Conservation (phyloP, 2,888 invertebrate genomes). For the Phortica okadai region DNA sequence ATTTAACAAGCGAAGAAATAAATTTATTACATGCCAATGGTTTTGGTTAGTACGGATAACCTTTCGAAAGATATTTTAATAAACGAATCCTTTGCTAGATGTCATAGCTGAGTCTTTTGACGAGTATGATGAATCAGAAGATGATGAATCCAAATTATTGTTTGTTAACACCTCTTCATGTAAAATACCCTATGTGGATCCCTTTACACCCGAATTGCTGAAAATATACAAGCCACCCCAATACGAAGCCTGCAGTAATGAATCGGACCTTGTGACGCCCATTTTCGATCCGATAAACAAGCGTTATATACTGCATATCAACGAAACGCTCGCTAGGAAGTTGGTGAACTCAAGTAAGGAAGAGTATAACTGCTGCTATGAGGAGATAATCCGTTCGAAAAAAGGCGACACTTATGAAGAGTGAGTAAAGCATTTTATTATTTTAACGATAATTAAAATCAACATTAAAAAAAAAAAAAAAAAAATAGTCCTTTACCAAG, state of each 20-base stretch:
- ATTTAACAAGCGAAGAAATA: too few relatives aligned
- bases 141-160: background rate
- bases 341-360: conserved; percentile 48
- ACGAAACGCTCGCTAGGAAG: conserved; percentile 50
- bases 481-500: conserved; percentile 37
- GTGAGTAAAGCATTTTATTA: background rate
- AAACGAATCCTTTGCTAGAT: too few relatives aligned
- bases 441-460: background rate
- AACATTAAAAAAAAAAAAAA: background rate
- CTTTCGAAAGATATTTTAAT: too few relatives aligned
- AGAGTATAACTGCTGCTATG: conserved; percentile 68
- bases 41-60: too few relatives aligned
- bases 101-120: too few relatives aligned
- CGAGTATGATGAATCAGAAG: too few relatives aligned
- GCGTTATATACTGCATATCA: conserved; percentile 55
- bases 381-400: conserved; percentile 56
- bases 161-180: conserved; percentile 79
- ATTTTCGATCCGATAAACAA: conserved; percentile 49
- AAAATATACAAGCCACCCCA: conserved; percentile 77
- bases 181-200: conserved; percentile 80
- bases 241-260: conserved; percentile 77
- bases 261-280: conserved; percentile 53
- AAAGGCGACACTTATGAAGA: background rate
- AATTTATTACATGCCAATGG: too few relatives aligned
- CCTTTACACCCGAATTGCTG: conserved; percentile 78